Percentiles rank a stretch among this genome's conserved stretches.
Evolutionary conservation across 2,113 vertebrate genomes (phyloP).

Genomic region (Trogon surrucura): DNA sequence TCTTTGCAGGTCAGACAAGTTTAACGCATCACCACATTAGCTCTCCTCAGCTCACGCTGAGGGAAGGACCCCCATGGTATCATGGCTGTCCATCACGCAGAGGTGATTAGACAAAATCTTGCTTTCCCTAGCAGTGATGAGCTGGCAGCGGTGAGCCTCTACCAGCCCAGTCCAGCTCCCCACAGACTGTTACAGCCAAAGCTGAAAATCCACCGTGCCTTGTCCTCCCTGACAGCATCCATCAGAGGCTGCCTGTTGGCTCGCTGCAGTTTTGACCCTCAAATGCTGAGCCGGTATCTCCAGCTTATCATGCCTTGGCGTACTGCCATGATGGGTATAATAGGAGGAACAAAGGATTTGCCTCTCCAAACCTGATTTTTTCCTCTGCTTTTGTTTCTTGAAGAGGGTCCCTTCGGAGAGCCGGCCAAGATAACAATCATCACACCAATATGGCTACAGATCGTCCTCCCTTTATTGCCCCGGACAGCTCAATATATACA

Average conservation of each 20-base stretch:
- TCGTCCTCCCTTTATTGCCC: too few relatives aligned
- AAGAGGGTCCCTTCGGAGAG: too few relatives aligned
- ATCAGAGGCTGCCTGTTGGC: background rate
- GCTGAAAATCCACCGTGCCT: rapidly evolving
- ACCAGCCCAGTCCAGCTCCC: background rate
- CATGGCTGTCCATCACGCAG: background rate
- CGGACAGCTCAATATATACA: too few relatives aligned
- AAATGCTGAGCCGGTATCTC: background rate
- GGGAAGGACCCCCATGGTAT: background rate
- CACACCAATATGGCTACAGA: too few relatives aligned
- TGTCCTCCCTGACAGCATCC: background rate
- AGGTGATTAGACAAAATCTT: background rate
- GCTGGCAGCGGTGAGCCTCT: background rate
- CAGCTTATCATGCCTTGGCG: background rate
- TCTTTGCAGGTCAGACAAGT: background rate
- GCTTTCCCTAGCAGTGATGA: background rate
- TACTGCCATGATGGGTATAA: background rate
- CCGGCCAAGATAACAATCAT: too few relatives aligned
- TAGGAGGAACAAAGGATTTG: background rate
- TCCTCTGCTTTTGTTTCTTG: background rate
- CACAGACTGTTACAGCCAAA: background rate
- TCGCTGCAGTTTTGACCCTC: background rate
- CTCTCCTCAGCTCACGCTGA: background rate
- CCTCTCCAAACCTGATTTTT: background rate
- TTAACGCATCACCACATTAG: background rate